A percentile compares a stretch with the other conserved stretches of the same genome.
Evolutionary conservation across 2,888 invertebrate species (phyloP).

Genomic region (Galerucella nymphaeae): DNA sequence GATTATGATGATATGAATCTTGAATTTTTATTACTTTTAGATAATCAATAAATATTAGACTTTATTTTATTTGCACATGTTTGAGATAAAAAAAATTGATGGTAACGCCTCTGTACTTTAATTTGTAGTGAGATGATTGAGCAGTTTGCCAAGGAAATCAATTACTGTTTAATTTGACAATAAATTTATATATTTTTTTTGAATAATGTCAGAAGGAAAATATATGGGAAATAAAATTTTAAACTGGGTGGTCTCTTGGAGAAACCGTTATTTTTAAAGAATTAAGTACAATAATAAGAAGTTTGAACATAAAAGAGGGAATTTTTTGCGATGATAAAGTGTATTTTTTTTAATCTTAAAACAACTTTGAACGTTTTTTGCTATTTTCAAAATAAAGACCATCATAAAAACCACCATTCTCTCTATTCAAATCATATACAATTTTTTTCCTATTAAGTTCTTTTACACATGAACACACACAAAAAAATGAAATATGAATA

Average conservation of each 20-base stretch:
- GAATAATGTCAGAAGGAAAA: neutral
- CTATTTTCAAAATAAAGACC: too few species aligned
- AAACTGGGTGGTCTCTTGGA: neutral
- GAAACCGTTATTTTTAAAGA: neutral
- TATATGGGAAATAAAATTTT: neutral
- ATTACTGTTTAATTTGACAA: neutral
- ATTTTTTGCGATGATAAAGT: too few species aligned
- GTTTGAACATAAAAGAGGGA: too few species aligned
- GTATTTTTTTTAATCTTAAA: too few species aligned
- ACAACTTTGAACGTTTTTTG: too few species aligned
- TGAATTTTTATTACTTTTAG: too few species aligned
- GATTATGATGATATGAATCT: too few species aligned
- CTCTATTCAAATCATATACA: too few species aligned
- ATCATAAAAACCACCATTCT: too few species aligned
- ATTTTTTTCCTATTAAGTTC: too few species aligned
- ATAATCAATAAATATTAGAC: too few species aligned
- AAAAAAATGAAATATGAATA: neutral
- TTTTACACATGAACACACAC: neutral
- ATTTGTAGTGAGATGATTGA: conserved; percentile 5
- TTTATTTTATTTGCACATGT: too few species aligned
- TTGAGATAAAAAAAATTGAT: neutral
- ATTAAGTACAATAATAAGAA: neutral
- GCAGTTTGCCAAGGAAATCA: neutral
- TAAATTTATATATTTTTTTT: conserved; percentile 8
- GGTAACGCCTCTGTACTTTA: neutral